Evolutionary conservation across 2,113 vertebrate species (phyloP), one percentile per base, ranked within the genome.

Genomic region (Sinocyclocheilus anshuiensis): DNA sequence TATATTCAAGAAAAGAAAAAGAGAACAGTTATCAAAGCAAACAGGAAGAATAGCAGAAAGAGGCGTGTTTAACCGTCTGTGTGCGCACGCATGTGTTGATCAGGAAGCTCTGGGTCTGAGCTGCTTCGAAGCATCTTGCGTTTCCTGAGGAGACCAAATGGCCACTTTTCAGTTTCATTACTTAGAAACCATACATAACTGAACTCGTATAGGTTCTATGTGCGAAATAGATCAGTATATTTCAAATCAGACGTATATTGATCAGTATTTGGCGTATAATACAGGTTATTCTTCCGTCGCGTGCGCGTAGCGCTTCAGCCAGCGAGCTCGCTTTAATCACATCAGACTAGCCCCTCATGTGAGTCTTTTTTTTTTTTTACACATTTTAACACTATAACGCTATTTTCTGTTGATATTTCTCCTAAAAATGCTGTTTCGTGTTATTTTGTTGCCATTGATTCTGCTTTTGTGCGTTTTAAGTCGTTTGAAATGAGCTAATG

Each of bases 291-390:
- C 6, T 6, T 33, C 18, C 26, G 57, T 39, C 57, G 81, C 81
- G 80, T 82, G 63, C 81, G 10, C 24, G 61, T 42, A 3, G 16
- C 22, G 59, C 59, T n/a, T 65, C 78, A 11, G 78, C n/a, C 18
- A 22, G 22, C 10, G 77, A 61, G 77, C 77, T 80, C n/a, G 63
- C 24, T 26, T 50, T 42, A 42, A 82, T 82, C 80, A 50, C 61
- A 22, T 33, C 18, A 1, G n/a, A 71, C 16, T 53, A 71, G 63
- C 45, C 6, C 26, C 20, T 69, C 26, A 82, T 63, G 81, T 82
- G 45, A 82, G 81, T 12, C 42, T 50, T 3, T 50, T 50, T 50
- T 33, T 2, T 33, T 45, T 45, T 55, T 82, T n/a, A 33, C 18
- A 15, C 1, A 71, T 53, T 53, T 42, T 9, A 8, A 24, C 3